phyloP scores from a whole-genome alignment of 2,888 invertebrate genomes.

The Psococerastis gibbosa region DNA sequence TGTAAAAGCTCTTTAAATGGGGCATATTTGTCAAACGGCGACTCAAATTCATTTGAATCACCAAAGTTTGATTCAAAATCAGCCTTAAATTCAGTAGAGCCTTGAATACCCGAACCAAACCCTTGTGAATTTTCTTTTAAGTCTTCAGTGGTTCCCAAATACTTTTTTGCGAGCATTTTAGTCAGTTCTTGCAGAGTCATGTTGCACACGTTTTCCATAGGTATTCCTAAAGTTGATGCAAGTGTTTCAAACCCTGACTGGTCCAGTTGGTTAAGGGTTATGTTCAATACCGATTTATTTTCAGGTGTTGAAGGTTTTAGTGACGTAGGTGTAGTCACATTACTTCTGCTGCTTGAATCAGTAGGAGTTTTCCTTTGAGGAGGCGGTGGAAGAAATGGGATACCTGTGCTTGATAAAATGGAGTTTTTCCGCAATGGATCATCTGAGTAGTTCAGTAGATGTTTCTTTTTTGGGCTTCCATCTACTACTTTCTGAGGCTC shows the following conservation, averaged over 20 bases:
- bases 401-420: slow-evolving; percentile 19
- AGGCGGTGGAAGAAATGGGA: slow-evolving; percentile 16
- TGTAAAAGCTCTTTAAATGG: slow-evolving; percentile 68
- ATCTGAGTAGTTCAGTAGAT: slow-evolving; percentile 21
- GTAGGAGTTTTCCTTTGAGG: slow-evolving; percentile 20
- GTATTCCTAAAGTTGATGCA: slow-evolving; percentile 54
- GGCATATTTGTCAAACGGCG: slow-evolving; percentile 63
- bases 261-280: slow-evolving; percentile 64
- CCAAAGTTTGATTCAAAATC: slow-evolving; percentile 40
- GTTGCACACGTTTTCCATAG: slow-evolving; percentile 55
- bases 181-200: slow-evolving; percentile 78
- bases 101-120: slow-evolving; percentile 19
- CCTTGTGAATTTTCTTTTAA: slow-evolving; percentile 12
- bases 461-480: slow-evolving; percentile 17
- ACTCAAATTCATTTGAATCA: slow-evolving; percentile 22
- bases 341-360: slow-evolving; percentile 15
- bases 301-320: slow-evolving; percentile 14
- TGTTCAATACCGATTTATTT: slow-evolving; percentile 35
- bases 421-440: slow-evolving; percentile 23
- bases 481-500: slow-evolving; percentile 16
- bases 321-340: slow-evolving; percentile 16
- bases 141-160: slow-evolving; percentile 5
- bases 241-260: slow-evolving; percentile 65
- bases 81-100: slow-evolving; percentile 24
- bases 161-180: slow-evolving; percentile 41